Evolutionary conservation across 2,113 vertebrate species (phyloP), one percentile per base, ranked within the genome.

Genomic region (Mohoua ochrocephala): DNA sequence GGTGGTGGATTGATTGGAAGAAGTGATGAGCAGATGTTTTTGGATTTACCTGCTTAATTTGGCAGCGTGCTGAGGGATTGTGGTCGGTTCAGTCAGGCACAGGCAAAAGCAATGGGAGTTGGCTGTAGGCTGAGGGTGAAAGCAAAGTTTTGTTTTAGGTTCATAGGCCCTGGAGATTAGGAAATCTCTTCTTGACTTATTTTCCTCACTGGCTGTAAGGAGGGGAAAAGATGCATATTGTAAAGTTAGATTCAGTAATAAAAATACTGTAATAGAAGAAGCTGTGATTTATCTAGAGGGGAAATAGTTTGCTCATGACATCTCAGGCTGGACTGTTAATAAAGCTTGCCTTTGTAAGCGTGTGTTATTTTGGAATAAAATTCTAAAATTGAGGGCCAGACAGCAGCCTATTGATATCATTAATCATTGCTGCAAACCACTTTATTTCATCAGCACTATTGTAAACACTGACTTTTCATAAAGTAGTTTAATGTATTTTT

Each of bases 251-350:
- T 60, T 68, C 84, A 84, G 49, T 74, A 78, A 67, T 89, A 91
- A 91, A 83, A 54, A 70, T 60, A 31, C 41, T 49, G 60, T 77
- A 94, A 92, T 31, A 54, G 78, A 95, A 84, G 56, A 77, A 86
- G 37, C 68, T 82, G n/a, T 81, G 56, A 87, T 89, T 95, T 95
- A 95, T 95, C 77, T 92, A 39, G 61, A 95, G 33, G 41, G 93
- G 93, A 96, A 97, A 96, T 97, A 95, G 84, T 74, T 96, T 87
- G 49, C 61, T 96, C 61, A 89, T 95, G 94, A 95, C 93, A 82
- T 91, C 65, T 87, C 37, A 60, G 37, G 54, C 80, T 89, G 89
- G 56, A 41, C 86, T 68, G 47, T 74, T 84, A 86, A 91, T 79
- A 94, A 94, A 84, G 56, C 94, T 84, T 93, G 69, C 57, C 56